Percentiles rank a stretch among this genome's conserved stretches.
phyloP scores from a whole-genome alignment of 2,888 invertebrate genomes.

The Apodemia duryi region DNA sequence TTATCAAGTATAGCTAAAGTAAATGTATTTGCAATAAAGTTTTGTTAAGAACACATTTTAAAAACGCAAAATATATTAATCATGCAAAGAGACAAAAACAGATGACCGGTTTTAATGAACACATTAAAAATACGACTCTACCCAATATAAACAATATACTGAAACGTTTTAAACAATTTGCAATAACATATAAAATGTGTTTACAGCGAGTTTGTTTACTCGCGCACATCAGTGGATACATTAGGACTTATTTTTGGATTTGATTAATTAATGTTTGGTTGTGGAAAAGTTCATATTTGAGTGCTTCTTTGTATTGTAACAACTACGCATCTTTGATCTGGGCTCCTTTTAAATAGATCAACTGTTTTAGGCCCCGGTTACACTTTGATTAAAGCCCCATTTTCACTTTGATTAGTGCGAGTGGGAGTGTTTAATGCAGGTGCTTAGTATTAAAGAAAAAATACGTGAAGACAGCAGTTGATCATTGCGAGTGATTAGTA shows the following conservation, averaged over 20 bases:
- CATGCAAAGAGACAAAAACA: constrained; percentile 6
- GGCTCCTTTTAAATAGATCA: too few relatives aligned
- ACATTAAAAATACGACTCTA: constrained; percentile 12
- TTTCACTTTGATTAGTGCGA: too few relatives aligned
- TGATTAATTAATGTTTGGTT: constrained; percentile 4
- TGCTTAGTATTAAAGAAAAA: too few relatives aligned
- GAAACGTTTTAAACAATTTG: constrained; percentile 7
- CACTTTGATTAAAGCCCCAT: too few relatives aligned
- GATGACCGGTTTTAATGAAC: constrained; percentile 5
- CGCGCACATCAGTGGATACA: neutral
- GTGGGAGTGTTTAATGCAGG: too few relatives aligned
- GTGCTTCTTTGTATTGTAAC: neutral
- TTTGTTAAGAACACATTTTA: too few relatives aligned
- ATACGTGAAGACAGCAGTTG: too few relatives aligned
- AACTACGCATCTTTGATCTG: too few relatives aligned
- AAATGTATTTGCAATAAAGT: too few relatives aligned
- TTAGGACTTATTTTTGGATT: neutral
- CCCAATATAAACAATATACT: constrained; percentile 10
- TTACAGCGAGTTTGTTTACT: neutral
- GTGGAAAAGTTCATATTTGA: neutral
- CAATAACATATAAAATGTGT: constrained; percentile 5
- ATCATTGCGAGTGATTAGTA: too few relatives aligned
- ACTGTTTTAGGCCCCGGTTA: too few relatives aligned
- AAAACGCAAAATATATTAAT: neutral
- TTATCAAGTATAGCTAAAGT: too few relatives aligned